Percentiles rank a stretch among this genome's conserved stretches.
These are phyloP conservation scores for Hymenochirus boettgeri DNA, from an alignment of 2,113 vertebrate species.

Conservation along the genomic window DNA sequence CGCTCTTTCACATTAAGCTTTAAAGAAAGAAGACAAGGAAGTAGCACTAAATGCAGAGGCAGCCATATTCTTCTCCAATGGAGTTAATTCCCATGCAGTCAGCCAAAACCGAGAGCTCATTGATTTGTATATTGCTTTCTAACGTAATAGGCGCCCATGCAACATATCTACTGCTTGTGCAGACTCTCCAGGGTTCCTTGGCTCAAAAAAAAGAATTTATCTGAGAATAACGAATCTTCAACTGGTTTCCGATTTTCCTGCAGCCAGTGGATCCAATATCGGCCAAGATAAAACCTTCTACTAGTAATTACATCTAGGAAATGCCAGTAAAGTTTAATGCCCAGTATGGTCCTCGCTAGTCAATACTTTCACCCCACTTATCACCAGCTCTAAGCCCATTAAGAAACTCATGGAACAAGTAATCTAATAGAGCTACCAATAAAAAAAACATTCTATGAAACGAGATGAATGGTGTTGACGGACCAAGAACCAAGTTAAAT, in stretches of 20 bases:
- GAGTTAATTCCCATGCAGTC: constrained; percentile 69
- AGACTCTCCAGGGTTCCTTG: constrained; percentile 61
- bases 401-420: constrained; percentile 51
- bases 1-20: constrained; percentile 65
- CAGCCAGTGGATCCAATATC: constrained; percentile 58
- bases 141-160: constrained; percentile 63
- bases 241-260: constrained; percentile 55
- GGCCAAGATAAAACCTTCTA: constrained; percentile 48
- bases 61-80: constrained; percentile 69
- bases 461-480: constrained; percentile 82
- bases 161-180: constrained; percentile 60
- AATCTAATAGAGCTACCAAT: constrained; percentile 57
- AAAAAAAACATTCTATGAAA: too few relatives aligned
- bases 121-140: constrained; percentile 64
- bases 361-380: constrained; percentile 50
- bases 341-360: constrained; percentile 48
- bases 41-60: constrained; percentile 77
- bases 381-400: constrained; percentile 53
- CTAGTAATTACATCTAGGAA: too few relatives aligned
- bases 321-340: constrained; percentile 42
- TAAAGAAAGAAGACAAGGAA: constrained; percentile 62
- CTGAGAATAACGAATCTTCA: constrained; percentile 67
- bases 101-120: constrained; percentile 62
- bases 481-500: constrained; percentile 82
- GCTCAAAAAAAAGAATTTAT: constrained; percentile 61